A percentile compares a stretch with the other conserved stretches of the same genome.
Conservation (phyloP, 2,797 vertebrate species). For the Capromys pilorides region DNA sequence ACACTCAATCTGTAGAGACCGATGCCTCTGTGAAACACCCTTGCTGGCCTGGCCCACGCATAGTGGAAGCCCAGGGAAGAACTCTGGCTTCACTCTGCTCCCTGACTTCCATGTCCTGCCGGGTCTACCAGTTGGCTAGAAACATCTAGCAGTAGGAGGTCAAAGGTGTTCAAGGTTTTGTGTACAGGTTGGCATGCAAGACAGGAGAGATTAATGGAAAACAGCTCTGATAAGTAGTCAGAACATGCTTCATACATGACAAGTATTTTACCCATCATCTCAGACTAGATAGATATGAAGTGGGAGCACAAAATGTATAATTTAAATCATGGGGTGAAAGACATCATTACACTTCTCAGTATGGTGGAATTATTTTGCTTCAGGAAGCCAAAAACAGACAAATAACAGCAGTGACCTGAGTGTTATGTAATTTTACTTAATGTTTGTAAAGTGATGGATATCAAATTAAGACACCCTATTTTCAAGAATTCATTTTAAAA, state of each 20-base stretch:
- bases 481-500: slow-evolving; percentile 27
- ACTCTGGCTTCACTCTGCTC: neutral
- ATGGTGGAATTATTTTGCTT: neutral
- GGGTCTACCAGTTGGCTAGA: neutral
- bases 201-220: neutral
- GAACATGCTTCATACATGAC: neutral
- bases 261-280: neutral
- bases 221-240: neutral
- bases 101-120: too few relatives aligned
- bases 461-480: slow-evolving; percentile 18
- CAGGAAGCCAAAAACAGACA: slow-evolving; percentile 6
- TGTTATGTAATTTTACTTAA: neutral
- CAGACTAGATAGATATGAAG: neutral
- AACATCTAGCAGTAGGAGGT: neutral
- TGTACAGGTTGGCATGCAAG: neutral
- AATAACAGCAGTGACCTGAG: neutral
- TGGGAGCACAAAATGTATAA: neutral
- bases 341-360: neutral
- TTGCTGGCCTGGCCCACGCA: too few relatives aligned
- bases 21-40: neutral
- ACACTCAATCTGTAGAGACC: neutral
- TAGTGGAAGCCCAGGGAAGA: neutral
- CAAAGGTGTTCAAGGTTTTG: neutral
- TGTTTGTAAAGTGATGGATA: neutral
- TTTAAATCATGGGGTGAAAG: neutral